phyloP scores from a whole-genome alignment of 2,113 vertebrate species.

The Menidia beryllina region DNA sequence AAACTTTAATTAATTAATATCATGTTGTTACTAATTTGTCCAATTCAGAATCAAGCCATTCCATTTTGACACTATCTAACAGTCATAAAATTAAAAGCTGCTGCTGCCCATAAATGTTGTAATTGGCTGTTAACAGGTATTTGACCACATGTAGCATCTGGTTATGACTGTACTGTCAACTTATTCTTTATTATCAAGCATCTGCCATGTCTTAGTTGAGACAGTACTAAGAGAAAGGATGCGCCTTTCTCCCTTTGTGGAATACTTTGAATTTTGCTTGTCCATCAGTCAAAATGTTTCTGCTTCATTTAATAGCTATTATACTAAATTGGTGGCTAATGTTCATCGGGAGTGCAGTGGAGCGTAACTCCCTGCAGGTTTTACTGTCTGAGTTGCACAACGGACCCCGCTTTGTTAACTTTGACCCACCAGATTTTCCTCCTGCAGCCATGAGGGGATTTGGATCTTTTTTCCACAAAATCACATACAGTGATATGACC shows the following conservation, averaged over 20 bases:
- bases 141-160: conserved; percentile 25
- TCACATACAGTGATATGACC: conserved; percentile 35
- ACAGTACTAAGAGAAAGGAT: background rate
- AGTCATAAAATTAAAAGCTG: conserved; percentile 57
- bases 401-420: conserved; percentile 42
- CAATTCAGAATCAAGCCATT: conserved; percentile 41
- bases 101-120: conserved; percentile 55
- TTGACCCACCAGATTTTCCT: conserved; percentile 35
- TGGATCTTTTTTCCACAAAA: conserved; percentile 31
- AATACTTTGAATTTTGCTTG: background rate
- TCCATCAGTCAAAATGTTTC: conserved; percentile 1
- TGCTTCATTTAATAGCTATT: conserved; percentile 15
- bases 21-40: conserved; percentile 24
- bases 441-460: conserved; percentile 19
- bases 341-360: conserved; percentile 11
- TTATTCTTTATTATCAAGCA: conserved; percentile 16
- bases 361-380: conserved; percentile 28
- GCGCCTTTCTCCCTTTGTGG: background rate
- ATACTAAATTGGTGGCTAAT: conserved; percentile 22
- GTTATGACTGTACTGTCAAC: conserved; percentile 1
- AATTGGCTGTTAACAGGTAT: conserved; percentile 56
- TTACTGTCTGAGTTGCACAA: conserved; percentile 16
- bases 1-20: conserved; percentile 49
- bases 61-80: conserved; percentile 37
- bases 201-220: background rate